Conservation (phyloP, 2,797 vertebrate genomes). For the Anisognathus igniventris region DNA sequence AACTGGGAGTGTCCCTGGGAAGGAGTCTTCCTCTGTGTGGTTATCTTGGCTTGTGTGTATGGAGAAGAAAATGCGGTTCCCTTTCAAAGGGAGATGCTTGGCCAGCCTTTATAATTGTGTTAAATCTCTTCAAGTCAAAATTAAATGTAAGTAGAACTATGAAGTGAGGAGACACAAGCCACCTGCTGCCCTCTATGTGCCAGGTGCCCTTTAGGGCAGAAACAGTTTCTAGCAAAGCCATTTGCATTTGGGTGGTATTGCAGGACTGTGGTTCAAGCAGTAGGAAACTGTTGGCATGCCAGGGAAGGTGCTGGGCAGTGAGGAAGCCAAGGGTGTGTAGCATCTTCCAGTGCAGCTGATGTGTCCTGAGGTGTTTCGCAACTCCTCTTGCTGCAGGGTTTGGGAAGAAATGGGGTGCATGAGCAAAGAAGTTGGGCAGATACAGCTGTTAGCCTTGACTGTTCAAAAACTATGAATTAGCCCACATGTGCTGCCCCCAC, state of each 20-base stretch:
- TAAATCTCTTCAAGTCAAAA: not conserved
- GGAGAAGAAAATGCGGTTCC: not conserved
- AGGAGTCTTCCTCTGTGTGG: not conserved
- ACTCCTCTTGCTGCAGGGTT: not conserved
- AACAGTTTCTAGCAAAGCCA: not conserved
- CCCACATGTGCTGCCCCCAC: not conserved
- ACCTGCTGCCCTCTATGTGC: not conserved
- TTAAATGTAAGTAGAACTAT: not conserved
- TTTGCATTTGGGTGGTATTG: not conserved
- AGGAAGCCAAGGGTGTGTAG: not conserved
- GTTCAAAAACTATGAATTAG: not conserved
- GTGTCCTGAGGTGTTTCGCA: not conserved
- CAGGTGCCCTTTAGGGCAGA: not conserved
- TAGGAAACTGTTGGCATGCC: not conserved
- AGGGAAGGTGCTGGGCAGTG: not conserved
- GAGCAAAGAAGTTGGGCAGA: not conserved
- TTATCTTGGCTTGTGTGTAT: not conserved
- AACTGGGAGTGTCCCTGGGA: not conserved
- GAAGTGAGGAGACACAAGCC: not conserved
- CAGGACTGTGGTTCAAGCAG: not conserved
- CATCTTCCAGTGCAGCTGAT: not conserved
- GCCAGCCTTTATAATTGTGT: not conserved
- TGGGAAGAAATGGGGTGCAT: not conserved
- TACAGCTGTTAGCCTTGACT: not conserved
- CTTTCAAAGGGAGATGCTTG: not conserved